phyloP scores from a whole-genome alignment of 2,888 invertebrate species.

The Mythimna impura region DNA sequence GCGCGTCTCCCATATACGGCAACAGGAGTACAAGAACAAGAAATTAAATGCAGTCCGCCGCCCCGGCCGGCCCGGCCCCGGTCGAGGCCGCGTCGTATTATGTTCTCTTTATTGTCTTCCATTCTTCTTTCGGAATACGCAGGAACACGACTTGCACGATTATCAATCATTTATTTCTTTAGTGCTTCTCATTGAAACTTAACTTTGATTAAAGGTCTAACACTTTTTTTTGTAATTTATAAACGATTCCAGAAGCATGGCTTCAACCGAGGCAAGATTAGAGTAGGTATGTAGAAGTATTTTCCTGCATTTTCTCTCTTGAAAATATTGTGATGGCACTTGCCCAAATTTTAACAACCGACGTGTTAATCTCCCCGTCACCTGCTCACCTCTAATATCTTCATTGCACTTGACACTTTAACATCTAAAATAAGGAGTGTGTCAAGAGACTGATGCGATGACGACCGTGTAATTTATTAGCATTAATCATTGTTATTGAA shows the following conservation, averaged over 20 bases:
- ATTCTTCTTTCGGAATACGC: constrained; percentile 61
- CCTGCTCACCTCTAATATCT: constrained; percentile 43
- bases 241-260: neutral
- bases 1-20: constrained; percentile 86
- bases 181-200: constrained; percentile 25
- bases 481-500: constrained; percentile 18
- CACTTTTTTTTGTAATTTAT: constrained; percentile 8
- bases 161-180: constrained; percentile 34
- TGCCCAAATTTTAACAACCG: constrained; percentile 44
- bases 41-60: constrained; percentile 81
- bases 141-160: constrained; percentile 56
- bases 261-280: neutral
- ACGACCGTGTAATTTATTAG: constrained; percentile 3
- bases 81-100: constrained; percentile 79
- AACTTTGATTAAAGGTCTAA: constrained; percentile 3
- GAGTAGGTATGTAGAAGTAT: neutral
- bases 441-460: constrained; percentile 24
- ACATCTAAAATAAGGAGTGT: constrained; percentile 47
- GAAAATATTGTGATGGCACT: constrained; percentile 44
- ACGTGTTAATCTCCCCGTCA: constrained; percentile 39
- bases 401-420: constrained; percentile 49
- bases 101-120: constrained; percentile 81
- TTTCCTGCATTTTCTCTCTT: constrained; percentile 5
- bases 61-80: constrained; percentile 69
- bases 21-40: constrained; percentile 85